These are phyloP conservation scores for Dasypolia templi DNA, from an alignment of 2,888 invertebrate genomes.

Conservation along the genomic window DNA sequence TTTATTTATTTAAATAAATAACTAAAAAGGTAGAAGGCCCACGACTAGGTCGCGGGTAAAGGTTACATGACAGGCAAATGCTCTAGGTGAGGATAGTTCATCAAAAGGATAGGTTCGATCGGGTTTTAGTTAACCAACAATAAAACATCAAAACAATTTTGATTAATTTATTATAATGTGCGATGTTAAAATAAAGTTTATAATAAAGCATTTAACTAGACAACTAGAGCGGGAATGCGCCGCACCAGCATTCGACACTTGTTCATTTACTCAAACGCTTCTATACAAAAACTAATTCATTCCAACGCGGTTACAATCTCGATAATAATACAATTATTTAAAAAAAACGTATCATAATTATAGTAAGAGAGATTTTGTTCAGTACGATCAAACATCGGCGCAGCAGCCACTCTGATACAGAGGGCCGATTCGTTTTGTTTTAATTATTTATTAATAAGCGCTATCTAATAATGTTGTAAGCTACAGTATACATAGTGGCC, in stretches of 20 bases:
- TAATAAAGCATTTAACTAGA: conserved; percentile 88
- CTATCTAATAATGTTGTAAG: conserved; percentile 84
- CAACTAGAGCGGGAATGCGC: conserved; percentile 72
- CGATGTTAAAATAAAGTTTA: conserved; percentile 90
- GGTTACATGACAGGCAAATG: neutral
- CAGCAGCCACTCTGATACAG: conserved; percentile 87
- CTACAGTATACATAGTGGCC: conserved; percentile 75
- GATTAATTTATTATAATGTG: conserved; percentile 91
- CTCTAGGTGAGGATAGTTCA: neutral
- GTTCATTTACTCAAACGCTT: conserved; percentile 77
- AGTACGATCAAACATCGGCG: conserved; percentile 80
- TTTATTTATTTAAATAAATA: no score
- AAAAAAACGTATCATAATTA: conserved; percentile 71
- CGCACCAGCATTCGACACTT: conserved; percentile 77
- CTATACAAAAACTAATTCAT: conserved; percentile 82
- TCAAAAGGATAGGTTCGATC: conserved; percentile 34
- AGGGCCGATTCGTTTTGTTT: conserved; percentile 79
- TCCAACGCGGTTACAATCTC: conserved; percentile 79
- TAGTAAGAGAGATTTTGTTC: conserved; percentile 82
- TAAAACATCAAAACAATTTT: conserved; percentile 82
- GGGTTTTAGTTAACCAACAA: conserved; percentile 55
- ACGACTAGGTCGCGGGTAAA: neutral
- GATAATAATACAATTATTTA: conserved; percentile 75
- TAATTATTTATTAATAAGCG: conserved; percentile 83
- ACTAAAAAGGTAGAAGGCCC: neutral